Conservation (phyloP, 1,140 invertebrate genomes). For the Oryzaephilus surinamensis region DNA sequence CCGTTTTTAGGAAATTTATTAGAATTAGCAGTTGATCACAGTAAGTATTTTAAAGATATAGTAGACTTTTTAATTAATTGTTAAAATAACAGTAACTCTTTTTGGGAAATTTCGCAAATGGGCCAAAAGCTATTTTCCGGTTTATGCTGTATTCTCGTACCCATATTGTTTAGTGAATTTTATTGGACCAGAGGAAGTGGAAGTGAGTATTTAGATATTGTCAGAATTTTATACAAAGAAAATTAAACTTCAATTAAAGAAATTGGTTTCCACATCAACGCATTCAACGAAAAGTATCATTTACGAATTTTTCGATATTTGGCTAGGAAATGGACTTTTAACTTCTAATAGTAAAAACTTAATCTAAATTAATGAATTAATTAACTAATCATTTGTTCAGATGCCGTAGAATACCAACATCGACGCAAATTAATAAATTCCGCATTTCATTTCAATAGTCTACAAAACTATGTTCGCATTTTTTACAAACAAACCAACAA, state of each 20-base stretch:
- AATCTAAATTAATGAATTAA: no score
- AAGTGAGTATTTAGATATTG: background rate
- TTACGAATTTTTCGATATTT: background rate
- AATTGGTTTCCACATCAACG: background rate
- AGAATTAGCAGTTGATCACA: background rate
- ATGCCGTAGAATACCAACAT: conserved; percentile 62
- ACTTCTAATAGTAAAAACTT: conserved; percentile 38
- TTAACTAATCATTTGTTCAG: no score
- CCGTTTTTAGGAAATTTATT: background rate
- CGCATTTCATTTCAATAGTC: conserved; percentile 73
- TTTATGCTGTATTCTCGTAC: no score
- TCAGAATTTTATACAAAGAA: background rate
- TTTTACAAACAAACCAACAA: conserved; percentile 49
- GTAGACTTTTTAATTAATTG: no score
- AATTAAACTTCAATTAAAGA: background rate
- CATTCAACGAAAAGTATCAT: background rate
- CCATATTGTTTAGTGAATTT: background rate
- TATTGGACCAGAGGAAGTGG: conserved; percentile 3
- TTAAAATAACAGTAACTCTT: no score
- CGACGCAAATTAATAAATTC: conserved; percentile 67
- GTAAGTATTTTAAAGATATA: background rate
- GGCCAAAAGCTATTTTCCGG: no score
- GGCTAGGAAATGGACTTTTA: conserved; percentile 6
- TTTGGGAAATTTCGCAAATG: background rate
- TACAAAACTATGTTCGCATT: conserved; percentile 60